phyloP scores from a whole-genome alignment of 2,113 vertebrate genomes.

The Caretta caretta region DNA sequence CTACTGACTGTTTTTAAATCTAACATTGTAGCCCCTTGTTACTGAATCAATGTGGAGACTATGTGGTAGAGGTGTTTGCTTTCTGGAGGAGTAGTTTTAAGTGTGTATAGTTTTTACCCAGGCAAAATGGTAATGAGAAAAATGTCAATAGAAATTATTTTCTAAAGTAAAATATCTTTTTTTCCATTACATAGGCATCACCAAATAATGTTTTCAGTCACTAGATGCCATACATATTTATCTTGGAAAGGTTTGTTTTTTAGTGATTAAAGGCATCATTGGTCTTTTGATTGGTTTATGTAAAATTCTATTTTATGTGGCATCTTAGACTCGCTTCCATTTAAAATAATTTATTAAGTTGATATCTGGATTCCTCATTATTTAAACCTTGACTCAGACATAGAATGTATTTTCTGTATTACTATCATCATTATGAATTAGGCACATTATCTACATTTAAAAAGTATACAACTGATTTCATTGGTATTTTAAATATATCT shows the following conservation, averaged over 20 bases:
- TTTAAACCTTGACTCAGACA: slow-evolving; percentile 5
- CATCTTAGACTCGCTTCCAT: not conserved
- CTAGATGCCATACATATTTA: not conserved
- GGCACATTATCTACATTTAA: not conserved
- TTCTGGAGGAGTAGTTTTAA: not conserved
- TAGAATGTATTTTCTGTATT: not conserved
- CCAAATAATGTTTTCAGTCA: not conserved
- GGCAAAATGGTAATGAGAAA: not conserved
- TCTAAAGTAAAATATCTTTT: not conserved
- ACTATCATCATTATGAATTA: not conserved
- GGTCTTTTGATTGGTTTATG: slow-evolving; percentile 15
- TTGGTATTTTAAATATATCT: not conserved
- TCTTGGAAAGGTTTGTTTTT: slow-evolving; percentile 9
- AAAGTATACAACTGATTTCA: not conserved
- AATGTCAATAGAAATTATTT: not conserved
- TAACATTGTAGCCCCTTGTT: not conserved
- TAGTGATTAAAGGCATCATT: slow-evolving; percentile 3
- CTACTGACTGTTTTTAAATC: not conserved
- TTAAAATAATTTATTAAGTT: not conserved
- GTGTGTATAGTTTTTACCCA: not conserved
- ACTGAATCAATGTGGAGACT: not conserved
- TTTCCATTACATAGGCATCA: not conserved
- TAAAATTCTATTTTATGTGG: not conserved
- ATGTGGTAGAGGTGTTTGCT: not conserved
- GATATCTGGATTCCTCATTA: not conserved